Evolutionary conservation across 2,113 vertebrate genomes (phyloP).

Genomic region (Corvus hawaiiensis): DNA sequence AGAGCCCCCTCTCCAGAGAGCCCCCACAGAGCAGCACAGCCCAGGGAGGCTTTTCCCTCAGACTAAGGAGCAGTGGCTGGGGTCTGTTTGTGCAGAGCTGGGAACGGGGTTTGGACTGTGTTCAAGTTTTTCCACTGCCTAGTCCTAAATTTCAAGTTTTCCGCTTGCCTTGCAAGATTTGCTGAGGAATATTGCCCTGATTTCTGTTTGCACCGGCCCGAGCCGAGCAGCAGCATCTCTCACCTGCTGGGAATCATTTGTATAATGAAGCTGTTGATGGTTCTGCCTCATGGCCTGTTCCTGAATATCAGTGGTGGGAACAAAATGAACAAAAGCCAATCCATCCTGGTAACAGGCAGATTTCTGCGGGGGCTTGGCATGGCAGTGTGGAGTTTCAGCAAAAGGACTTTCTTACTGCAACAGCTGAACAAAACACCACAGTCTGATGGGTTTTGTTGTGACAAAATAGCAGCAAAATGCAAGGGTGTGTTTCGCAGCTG

Average conservation of each 20-base stretch:
- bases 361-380: background rate
- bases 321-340: background rate
- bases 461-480: background rate
- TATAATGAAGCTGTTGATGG: rapidly evolving
- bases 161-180: background rate
- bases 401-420: background rate
- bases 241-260: background rate
- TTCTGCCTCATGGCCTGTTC: background rate
- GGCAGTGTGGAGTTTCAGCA: background rate
- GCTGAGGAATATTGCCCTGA: background rate
- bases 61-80: background rate
- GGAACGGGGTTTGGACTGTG: background rate
- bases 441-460: rapidly evolving
- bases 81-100: background rate
- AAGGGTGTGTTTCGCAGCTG: background rate
- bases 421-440: rapidly evolving
- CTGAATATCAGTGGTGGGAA: background rate
- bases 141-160: background rate
- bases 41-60: background rate
- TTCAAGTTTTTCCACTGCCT: background rate
- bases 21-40: rapidly evolving
- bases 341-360: background rate
- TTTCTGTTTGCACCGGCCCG: background rate
- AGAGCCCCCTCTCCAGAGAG: background rate
- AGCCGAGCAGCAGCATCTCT: background rate